Evolutionary conservation across 2,113 vertebrate genomes (phyloP), one percentile per base, ranked within the genome.

Genomic region (Plecturocebus donacophilus): DNA sequence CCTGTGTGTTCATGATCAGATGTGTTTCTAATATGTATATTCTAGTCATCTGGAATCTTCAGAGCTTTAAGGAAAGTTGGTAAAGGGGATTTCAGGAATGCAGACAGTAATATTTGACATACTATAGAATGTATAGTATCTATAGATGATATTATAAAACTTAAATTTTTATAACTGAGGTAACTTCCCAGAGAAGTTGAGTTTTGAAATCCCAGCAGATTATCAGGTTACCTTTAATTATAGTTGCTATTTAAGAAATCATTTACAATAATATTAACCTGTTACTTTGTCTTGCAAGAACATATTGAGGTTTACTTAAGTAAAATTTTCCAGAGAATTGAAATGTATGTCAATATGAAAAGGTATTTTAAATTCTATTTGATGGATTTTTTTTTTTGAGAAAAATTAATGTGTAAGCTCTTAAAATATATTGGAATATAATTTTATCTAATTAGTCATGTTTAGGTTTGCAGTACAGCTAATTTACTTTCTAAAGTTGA

Each of bases 261-360:
- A 27, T 86, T 89, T 86, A 71, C 66, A 81, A 23, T 75, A 87
- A 40, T 75, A 64, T 49, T 90, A 90, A 81, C n/a, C 66, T 73
- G 17, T 2, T 90, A 42, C 71, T 85, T 79, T 91, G 8, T 87
- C 30, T 96, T 81, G 12, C 6, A 93, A 95, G 42, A 96, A 45
- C 27, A 47, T 12, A 96, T 52, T 80, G 61, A 61, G 68, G n/a
- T 82, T 87, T 82, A 92, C 45, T 70, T 70, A 87, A 23, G 0
- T 94, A 81, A 85, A 77, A 21, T n/a, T 47, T 76, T 88, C 47
- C 47, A 83, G 76, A 94, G 91, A 97, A 75, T 68, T 45, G 45
- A 80, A 81, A 85, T 80, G 45, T 71, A 71, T 90, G 5, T 49
- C 8, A 20, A 0, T 25, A n/a, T 84, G 58, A 68, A 81, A 81